Conservation (phyloP, 1,140 invertebrate genomes). For the Drosophila simulans region DNA sequence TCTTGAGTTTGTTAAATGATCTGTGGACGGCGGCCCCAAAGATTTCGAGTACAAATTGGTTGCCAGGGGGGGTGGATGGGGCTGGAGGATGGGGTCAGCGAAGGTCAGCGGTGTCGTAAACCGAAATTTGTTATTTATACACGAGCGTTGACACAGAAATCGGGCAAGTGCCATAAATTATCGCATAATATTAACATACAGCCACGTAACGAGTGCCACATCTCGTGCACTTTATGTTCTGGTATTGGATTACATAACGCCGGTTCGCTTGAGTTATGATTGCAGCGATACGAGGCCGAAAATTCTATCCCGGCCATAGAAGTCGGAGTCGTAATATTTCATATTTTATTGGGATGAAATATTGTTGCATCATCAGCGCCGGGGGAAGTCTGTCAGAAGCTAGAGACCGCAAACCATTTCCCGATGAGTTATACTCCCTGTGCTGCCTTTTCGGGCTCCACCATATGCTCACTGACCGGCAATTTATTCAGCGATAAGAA, state of each 20-base stretch:
- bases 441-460: conserved; percentile 13
- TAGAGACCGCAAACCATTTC: conserved; percentile 42
- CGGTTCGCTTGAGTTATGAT: conserved; percentile 65
- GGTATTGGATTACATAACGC: conserved; percentile 67
- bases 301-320: conserved; percentile 25
- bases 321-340: conserved; percentile 54
- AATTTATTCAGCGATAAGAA: conserved; percentile 51
- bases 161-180: conserved; percentile 72
- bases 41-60: conserved; percentile 38
- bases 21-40: conserved; percentile 29
- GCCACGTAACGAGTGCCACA: conserved; percentile 53
- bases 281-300: conserved; percentile 55
- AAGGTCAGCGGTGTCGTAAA: conserved; percentile 74
- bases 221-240: conserved; percentile 75
- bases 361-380: conserved; percentile 63
- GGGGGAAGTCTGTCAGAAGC: conserved; percentile 46
- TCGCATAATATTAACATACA: conserved; percentile 60
- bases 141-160: conserved; percentile 62
- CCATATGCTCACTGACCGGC: conserved; percentile 47
- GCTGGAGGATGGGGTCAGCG: conserved; percentile 39
- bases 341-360: conserved; percentile 73
- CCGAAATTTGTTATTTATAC: conserved; percentile 72
- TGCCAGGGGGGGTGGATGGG: neutral
- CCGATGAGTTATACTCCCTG: conserved; percentile 36
- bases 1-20: conserved; percentile 46